A percentile compares a stretch with the other conserved stretches of the same genome.
phyloP scores from a whole-genome alignment of 1,140 invertebrate genomes.

The Amphibalanus amphitrite region DNA sequence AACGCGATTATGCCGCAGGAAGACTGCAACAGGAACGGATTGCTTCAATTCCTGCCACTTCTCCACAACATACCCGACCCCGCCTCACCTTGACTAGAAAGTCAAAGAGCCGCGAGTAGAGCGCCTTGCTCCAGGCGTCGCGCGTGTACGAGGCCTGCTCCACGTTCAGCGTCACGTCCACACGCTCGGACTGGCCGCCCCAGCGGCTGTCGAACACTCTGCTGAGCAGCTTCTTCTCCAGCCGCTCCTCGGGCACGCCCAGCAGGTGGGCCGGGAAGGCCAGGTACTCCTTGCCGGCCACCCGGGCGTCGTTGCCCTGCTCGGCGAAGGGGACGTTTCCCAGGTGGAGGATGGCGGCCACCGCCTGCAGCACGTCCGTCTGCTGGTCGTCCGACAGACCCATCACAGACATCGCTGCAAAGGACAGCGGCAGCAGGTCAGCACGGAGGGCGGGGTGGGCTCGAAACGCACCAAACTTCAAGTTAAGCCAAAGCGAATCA shows the following conservation, averaged over 20 bases:
- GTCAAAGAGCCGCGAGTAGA: constrained; percentile 51
- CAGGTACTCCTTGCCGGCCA: constrained; percentile 38
- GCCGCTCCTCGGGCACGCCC: constrained; percentile 36
- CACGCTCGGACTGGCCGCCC: constrained; percentile 46
- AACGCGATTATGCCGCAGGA: too few relatives aligned
- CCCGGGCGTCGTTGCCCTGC: constrained; percentile 43
- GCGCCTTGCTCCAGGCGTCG: constrained; percentile 48
- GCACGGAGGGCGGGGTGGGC: too few relatives aligned
- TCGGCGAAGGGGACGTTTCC: constrained; percentile 46
- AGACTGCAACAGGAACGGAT: too few relatives aligned
- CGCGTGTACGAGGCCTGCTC: constrained; percentile 47
- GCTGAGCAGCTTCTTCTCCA: constrained; percentile 44
- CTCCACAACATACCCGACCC: too few relatives aligned
- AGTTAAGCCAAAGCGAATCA: too few relatives aligned
- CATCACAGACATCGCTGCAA: constrained; percentile 48
- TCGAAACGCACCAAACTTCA: too few relatives aligned
- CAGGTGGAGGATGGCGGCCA: constrained; percentile 48
- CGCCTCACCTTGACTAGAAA: constrained; percentile 41
- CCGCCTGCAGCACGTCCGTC: constrained; percentile 39
- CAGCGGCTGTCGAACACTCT: constrained; percentile 54
- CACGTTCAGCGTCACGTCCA: constrained; percentile 45
- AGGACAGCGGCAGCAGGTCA: constrained; percentile 2
- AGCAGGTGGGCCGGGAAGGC: constrained; percentile 46
- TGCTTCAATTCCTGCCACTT: too few relatives aligned
- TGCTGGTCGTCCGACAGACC: constrained; percentile 38